These are phyloP conservation scores for Melitaea athalia DNA, from an alignment of 2,888 invertebrate species.

Conservation along the genomic window DNA sequence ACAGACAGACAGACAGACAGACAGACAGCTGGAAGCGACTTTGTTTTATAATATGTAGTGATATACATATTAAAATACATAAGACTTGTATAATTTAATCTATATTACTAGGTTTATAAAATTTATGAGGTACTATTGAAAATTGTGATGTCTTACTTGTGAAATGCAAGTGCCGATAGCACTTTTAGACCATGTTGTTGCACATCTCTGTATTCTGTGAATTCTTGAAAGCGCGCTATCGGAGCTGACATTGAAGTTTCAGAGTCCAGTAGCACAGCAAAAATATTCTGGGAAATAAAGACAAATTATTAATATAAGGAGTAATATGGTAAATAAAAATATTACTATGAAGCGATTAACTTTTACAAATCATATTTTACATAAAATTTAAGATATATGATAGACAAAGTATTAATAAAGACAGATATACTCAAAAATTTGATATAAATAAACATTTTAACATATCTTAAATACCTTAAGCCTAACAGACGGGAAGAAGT, in stretches of 20 bases:
- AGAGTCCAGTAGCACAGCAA: constrained; percentile 84
- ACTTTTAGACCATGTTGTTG: constrained; percentile 86
- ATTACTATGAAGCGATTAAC: no score
- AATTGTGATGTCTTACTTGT: constrained; percentile 55
- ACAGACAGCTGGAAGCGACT: no score
- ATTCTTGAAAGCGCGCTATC: constrained; percentile 88
- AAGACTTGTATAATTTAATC: no score
- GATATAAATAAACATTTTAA: background rate
- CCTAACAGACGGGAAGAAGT: constrained; percentile 85
- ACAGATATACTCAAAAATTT: background rate
- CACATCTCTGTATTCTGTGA: constrained; percentile 88
- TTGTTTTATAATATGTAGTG: no score
- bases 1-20: no score
- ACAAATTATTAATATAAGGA: constrained; percentile 20
- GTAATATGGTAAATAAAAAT: background rate
- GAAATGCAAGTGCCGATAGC: constrained; percentile 64
- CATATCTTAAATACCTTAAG: constrained; percentile 75
- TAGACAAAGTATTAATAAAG: no score
- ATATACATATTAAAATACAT: no score
- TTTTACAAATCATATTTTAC: no score
- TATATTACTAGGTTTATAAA: no score
- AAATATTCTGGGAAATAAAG: constrained; percentile 76
- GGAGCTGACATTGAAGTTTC: constrained; percentile 83
- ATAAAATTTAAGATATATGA: no score
- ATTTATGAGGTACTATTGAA: no score